phyloP scores from a whole-genome alignment of 1,140 invertebrate genomes.

The Limonius californicus region DNA sequence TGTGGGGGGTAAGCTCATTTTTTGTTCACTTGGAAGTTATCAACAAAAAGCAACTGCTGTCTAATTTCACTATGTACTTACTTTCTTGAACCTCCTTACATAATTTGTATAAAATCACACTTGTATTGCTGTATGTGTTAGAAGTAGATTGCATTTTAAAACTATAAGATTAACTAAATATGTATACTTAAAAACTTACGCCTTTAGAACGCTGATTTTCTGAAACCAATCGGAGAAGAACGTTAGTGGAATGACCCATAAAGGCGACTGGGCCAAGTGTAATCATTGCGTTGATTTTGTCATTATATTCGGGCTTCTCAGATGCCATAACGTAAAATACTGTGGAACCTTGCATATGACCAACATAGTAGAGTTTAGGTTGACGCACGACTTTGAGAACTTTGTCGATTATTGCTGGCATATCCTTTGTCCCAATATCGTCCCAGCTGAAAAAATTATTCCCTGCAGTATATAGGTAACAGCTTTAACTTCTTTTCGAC shows the following conservation, averaged over 20 bases:
- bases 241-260: slow-evolving; percentile 23
- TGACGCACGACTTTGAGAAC: slow-evolving; percentile 54
- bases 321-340: slow-evolving; percentile 60
- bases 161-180: background rate
- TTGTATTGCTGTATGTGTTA: no score
- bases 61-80: no score
- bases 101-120: no score
- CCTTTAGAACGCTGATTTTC: slow-evolving; percentile 22
- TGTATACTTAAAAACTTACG: slow-evolving; percentile 16
- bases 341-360: slow-evolving; percentile 60
- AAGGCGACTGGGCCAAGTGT: slow-evolving; percentile 49
- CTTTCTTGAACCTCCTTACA: no score
- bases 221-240: slow-evolving; percentile 20
- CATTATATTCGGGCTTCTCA: slow-evolving; percentile 53
- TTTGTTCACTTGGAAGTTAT: no score
- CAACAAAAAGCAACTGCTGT: no score
- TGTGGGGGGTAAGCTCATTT: no score
- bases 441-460: slow-evolving; percentile 57
- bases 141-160: no score
- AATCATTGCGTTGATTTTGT: slow-evolving; percentile 51
- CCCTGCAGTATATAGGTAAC: no score
- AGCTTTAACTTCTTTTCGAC: no score
- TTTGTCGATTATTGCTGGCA: slow-evolving; percentile 65
- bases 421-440: slow-evolving; percentile 64
- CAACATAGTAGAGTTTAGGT: slow-evolving; percentile 54